A percentile compares a stretch with the other conserved stretches of the same genome.
phyloP scores from a whole-genome alignment of 2,113 vertebrate genomes.

The Mus pahari region DNA sequence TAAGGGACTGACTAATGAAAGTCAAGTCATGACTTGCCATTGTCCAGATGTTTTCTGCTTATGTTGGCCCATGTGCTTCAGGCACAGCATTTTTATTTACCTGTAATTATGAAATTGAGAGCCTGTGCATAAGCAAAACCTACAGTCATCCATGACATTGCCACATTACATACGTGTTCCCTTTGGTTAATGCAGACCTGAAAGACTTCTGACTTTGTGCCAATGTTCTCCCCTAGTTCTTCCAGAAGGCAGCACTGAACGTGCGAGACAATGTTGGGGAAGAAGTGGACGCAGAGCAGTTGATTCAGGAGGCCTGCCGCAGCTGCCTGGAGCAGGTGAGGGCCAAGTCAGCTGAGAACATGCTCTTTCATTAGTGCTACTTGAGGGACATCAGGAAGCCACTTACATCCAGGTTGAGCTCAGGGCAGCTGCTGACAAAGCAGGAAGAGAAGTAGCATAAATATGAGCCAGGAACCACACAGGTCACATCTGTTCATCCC shows the following conservation, averaged over 20 bases:
- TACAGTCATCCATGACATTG: not conserved
- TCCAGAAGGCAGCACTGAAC: constrained; percentile 95
- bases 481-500: not conserved
- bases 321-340: constrained; percentile 96
- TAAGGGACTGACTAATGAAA: not conserved
- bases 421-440: not conserved
- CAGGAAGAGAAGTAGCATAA: not conserved
- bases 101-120: not conserved
- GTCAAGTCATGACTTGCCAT: too few relatives aligned
- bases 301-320: constrained; percentile 94
- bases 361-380: not conserved
- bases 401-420: not conserved
- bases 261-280: constrained; percentile 96
- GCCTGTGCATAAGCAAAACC: not conserved
- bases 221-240: constrained; percentile 88
- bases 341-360: not conserved
- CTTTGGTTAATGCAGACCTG: not conserved
- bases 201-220: not conserved
- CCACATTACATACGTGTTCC: not conserved
- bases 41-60: not conserved
- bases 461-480: fast-evolving
- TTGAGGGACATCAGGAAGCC: not conserved
- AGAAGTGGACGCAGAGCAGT: constrained; percentile 93
- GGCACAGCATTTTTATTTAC: not conserved
- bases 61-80: not conserved